Evolutionary conservation across 2,888 invertebrate genomes (phyloP).

Genomic region (Synanthedon formicaeformis): DNA sequence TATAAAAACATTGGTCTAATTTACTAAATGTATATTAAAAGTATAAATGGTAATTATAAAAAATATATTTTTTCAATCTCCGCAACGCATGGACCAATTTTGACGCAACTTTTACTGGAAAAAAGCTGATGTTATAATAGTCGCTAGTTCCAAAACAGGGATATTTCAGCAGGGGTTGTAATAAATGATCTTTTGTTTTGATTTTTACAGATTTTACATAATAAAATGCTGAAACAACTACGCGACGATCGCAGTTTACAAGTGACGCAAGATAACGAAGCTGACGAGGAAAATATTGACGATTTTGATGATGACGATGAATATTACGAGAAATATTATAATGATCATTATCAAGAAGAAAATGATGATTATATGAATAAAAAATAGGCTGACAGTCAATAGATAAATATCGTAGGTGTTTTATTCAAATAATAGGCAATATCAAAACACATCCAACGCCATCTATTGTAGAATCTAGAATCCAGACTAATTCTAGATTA

Average conservation of each 20-base stretch:
- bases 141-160: neutral
- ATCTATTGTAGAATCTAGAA: too few species aligned
- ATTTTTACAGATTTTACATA: conserved; percentile 43
- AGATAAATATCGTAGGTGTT: too few species aligned
- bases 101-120: too few species aligned
- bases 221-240: conserved; percentile 36
- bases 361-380: conserved; percentile 2
- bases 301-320: conserved; percentile 22
- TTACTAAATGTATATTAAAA: too few species aligned
- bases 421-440: too few species aligned
- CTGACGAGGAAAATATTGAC: conserved; percentile 11
- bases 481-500: too few species aligned
- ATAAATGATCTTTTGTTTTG: neutral
- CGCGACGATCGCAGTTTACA: conserved; percentile 21
- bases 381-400: neutral
- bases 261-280: conserved; percentile 10
- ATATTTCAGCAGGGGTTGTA: neutral
- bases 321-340: conserved; percentile 15
- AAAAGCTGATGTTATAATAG: too few species aligned
- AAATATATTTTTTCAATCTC: too few species aligned
- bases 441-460: too few species aligned
- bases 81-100: too few species aligned
- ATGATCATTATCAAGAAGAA: conserved; percentile 3
- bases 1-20: too few species aligned
- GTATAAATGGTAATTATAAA: too few species aligned